phyloP scores from a whole-genome alignment of 2,797 vertebrate genomes.

The Manis crassicaudata region DNA sequence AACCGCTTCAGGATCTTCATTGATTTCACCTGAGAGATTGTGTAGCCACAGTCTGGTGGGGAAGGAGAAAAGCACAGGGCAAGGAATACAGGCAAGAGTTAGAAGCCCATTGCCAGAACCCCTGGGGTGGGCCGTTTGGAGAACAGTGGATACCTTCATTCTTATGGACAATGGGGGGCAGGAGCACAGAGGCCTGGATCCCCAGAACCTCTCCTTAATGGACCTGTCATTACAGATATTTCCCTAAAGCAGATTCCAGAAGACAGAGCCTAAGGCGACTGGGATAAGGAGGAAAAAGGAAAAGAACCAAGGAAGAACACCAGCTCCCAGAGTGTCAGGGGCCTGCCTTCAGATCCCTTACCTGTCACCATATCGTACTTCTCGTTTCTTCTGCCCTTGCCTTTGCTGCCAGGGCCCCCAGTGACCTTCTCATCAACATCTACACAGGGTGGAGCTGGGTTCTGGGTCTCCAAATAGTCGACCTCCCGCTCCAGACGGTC shows the following conservation, averaged over 20 bases:
- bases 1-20: conserved; percentile 97
- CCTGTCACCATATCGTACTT: conserved; percentile 94
- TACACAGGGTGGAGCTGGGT: conserved; percentile 91
- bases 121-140: neutral
- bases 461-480: conserved; percentile 93
- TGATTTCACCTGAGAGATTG: conserved; percentile 92
- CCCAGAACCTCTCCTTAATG: neutral
- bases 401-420: conserved; percentile 91
- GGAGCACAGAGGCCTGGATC: neutral
- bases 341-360: conserved; percentile 80
- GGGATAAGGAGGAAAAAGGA: neutral
- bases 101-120: neutral
- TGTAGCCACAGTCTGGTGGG: conserved; percentile 93
- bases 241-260: neutral
- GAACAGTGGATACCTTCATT: neutral
- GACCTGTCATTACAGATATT: neutral
- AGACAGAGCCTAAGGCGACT: neutral
- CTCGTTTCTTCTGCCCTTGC: conserved; percentile 93
- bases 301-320: neutral
- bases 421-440: conserved; percentile 91
- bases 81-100: neutral
- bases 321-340: neutral
- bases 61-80: conserved; percentile 29
- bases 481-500: conserved; percentile 93
- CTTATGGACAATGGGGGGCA: neutral